Base-by-base conservation (phyloP, 2,888 invertebrate species). In the Maniola hyperantus region DNA sequence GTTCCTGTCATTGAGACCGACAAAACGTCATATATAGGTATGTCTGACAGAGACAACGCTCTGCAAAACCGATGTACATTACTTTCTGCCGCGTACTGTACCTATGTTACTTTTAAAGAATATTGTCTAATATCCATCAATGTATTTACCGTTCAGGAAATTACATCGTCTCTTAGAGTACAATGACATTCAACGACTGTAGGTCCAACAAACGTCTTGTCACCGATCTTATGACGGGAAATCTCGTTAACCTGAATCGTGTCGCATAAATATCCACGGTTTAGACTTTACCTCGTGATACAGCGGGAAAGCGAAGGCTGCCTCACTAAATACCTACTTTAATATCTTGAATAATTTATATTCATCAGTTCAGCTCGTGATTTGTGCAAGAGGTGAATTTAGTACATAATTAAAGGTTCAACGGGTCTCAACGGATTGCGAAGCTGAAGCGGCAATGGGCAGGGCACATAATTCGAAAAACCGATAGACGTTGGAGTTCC, bases 171-270 rank as follows among this genome's bases (percentile, higher is more conserved):
- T 44, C 62, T 15, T 33, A 20, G 62, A n/a, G 44, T 62, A 62
- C 26, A 26, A 61, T 61, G 61, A 42, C 53, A 62, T 62, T 62
- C 53, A 62, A 33, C 53, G 61, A 20, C 51, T 50, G 53, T 10
- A 55, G 20, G 55, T 59, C 53, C 59, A 34, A 65, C 65, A 60
- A 65, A 57, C 62, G 33, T 46, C 51, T 66, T 66, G 66, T 62
- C 62, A 51, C 62, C 51, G 58, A 62, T 66, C 57, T 53, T 58
- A 53, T 63, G 65, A 68, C 58, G 65, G 36, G 26, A 48, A 62
- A 59, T 59, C 58, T 68, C 65, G 65, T 68, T 65, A 65, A 65
- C 65, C 68, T 53, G 58, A 68, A 65, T 68, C 59, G 62, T 65
- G 59, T 51, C 53, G 58, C 62, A 63, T 59, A 63, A 65, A 59